Base-by-base conservation (phyloP, 1,140 invertebrate genomes). In the Stegodyphus dumicola region DNA sequence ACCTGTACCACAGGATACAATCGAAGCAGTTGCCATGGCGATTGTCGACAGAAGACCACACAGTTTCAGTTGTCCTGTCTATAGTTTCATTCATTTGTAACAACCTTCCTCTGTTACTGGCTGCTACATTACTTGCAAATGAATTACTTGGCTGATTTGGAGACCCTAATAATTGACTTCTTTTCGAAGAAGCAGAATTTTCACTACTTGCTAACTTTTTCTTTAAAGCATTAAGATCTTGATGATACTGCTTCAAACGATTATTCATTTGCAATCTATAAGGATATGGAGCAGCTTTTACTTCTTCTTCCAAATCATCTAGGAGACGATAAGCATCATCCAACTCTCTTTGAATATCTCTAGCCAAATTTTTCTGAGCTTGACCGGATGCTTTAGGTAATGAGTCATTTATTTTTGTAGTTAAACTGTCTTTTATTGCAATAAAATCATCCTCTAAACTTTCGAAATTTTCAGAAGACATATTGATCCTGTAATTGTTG, bases 1-100 rank as follows among this genome's bases (percentile, higher is more conserved):
- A n/a, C n/a, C n/a, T n/a, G n/a, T n/a, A n/a, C n/a, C n/a, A n/a
- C n/a, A n/a, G n/a, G n/a, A n/a, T n/a, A n/a, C n/a, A n/a, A n/a
- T n/a, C n/a, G n/a, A n/a, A n/a, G n/a, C n/a, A n/a, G n/a, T n/a
- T n/a, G n/a, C n/a, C n/a, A n/a, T n/a, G n/a, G n/a, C n/a, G n/a
- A n/a, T n/a, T n/a, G n/a, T n/a, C n/a, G n/a, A n/a, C n/a, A n/a
- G n/a, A n/a, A n/a, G n/a, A n/a, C n/a, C n/a, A n/a, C n/a, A 96
- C 91, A 87, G 94, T 94, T 56, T 93, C 92, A 0, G 93, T 92
- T 6, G 94, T 92, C 81, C 94, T 90, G 86, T 93, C 92, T 6
- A 95, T 88, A n/a, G 92, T 90, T 83, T 91, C 91, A 86, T 91
- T 91, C 17, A 93, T 93, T 87, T 93, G 92, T 6, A 93, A 84